These are phyloP conservation scores for Macrostomum lignano DNA, from an alignment of 1,140 invertebrate species.

Conservation along the genomic window DNA sequence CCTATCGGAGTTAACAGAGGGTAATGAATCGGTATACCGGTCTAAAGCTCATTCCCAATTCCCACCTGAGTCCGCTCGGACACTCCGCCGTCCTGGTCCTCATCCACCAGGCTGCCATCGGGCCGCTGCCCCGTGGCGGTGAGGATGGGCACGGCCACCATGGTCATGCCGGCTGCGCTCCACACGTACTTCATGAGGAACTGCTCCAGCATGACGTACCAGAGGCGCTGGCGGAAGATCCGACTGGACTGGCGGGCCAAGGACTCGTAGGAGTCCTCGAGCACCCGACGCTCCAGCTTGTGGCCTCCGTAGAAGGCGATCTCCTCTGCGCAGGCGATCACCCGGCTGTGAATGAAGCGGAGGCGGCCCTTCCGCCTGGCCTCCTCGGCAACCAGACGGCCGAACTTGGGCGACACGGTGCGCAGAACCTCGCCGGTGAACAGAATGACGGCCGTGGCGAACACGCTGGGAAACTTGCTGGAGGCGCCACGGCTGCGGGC, in stretches of 20 bases:
- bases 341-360: slow-evolving; percentile 62
- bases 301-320: slow-evolving; percentile 88
- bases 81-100: slow-evolving; percentile 36
- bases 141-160: slow-evolving; percentile 48
- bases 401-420: slow-evolving; percentile 62
- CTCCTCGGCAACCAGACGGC: slow-evolving; percentile 69
- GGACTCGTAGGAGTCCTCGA: slow-evolving; percentile 47
- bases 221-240: slow-evolving; percentile 59
- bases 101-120: slow-evolving; percentile 18
- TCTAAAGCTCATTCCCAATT: too few relatives aligned
- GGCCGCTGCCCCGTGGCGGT: slow-evolving; percentile 28
- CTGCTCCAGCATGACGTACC: slow-evolving; percentile 93
- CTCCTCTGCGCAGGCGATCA: slow-evolving; percentile 85
- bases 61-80: slow-evolving; percentile 42
- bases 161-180: slow-evolving; percentile 72
- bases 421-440: slow-evolving; percentile 53
- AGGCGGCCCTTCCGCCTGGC: slow-evolving; percentile 64
- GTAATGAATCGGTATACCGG: too few relatives aligned
- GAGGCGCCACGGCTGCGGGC: slow-evolving; percentile 21
- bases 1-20: too few relatives aligned
- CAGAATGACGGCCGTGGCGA: slow-evolving; percentile 38
- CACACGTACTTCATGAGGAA: slow-evolving; percentile 97
- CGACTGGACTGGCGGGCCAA: slow-evolving; percentile 52
- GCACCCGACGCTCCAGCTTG: slow-evolving; percentile 50
- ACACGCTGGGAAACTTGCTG: slow-evolving; percentile 29